Percentiles rank a stretch among this genome's conserved stretches.
Evolutionary conservation across 2,888 invertebrate genomes (phyloP).

Genomic region (Cerceris ruficornis): DNA sequence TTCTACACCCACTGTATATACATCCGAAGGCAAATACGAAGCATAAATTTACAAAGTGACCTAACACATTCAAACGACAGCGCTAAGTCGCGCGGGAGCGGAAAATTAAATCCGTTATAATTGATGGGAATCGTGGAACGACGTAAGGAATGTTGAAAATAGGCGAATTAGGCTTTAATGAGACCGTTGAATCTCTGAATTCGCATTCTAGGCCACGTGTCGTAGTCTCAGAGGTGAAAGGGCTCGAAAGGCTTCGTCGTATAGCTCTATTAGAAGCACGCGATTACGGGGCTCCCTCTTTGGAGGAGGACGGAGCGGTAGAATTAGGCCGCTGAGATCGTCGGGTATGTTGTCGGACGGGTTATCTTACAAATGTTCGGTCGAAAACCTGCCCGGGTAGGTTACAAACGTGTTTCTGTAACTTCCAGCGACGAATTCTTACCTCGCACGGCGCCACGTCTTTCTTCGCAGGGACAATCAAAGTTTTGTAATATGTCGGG

Average conservation of each 20-base stretch:
- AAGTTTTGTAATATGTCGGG: constrained; percentile 16
- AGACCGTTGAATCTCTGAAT: constrained; percentile 46
- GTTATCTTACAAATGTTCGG: constrained; percentile 71
- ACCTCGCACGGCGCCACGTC: constrained; percentile 63
- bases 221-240: constrained; percentile 57
- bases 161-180: constrained; percentile 40
- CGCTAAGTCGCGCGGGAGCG: background rate
- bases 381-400: constrained; percentile 68
- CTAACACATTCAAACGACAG: background rate
- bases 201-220: constrained; percentile 60
- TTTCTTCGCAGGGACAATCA: constrained; percentile 45
- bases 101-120: constrained; percentile 18
- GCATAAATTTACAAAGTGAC: background rate
- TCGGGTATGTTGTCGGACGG: constrained; percentile 68
- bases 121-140: background rate
- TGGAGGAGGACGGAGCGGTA: constrained; percentile 35
- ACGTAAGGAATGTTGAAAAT: constrained; percentile 34
- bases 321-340: constrained; percentile 70
- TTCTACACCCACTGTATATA: too few species aligned
- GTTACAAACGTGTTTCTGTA: constrained; percentile 70
- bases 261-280: constrained; percentile 62
- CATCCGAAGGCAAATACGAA: too few species aligned
- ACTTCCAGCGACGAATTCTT: constrained; percentile 67
- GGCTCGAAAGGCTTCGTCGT: constrained; percentile 50
- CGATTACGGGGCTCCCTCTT: constrained; percentile 53